A percentile compares a stretch with the other conserved stretches of the same genome.
Evolutionary conservation across 2,797 vertebrate species (phyloP).

Genomic region (Microctenopoma steveboyesi): DNA sequence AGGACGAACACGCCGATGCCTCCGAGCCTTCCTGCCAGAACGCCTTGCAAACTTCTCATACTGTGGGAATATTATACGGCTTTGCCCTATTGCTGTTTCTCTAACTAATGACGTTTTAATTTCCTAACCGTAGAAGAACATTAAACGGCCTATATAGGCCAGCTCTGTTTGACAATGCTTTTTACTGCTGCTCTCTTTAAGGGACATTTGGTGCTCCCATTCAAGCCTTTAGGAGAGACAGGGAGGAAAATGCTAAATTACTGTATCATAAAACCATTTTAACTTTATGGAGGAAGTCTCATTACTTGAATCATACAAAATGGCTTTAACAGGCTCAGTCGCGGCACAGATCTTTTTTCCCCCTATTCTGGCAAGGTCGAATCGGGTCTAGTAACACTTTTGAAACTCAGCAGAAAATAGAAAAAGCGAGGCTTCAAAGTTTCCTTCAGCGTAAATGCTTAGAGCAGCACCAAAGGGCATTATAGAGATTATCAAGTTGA

Average conservation of each 20-base stretch:
- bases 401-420: slow-evolving; percentile 72
- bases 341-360: slow-evolving; percentile 50
- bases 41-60: slow-evolving; percentile 38
- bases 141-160: slow-evolving; percentile 58
- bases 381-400: slow-evolving; percentile 68
- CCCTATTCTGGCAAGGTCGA: slow-evolving; percentile 69
- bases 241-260: slow-evolving; percentile 67
- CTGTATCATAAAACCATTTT: slow-evolving; percentile 74
- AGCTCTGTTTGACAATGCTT: slow-evolving; percentile 62
- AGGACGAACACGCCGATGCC: slow-evolving; percentile 59
- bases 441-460: slow-evolving; percentile 75
- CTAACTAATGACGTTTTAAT: slow-evolving; percentile 74
- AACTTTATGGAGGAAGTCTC: slow-evolving; percentile 73
- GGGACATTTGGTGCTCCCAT: slow-evolving; percentile 59
- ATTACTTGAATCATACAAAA: slow-evolving; percentile 79
- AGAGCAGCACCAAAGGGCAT: slow-evolving; percentile 77
- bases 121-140: slow-evolving; percentile 63
- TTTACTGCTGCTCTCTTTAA: slow-evolving; percentile 63
- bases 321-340: slow-evolving; percentile 67
- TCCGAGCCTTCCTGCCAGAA: slow-evolving; percentile 63
- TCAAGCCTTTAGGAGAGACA: slow-evolving; percentile 65
- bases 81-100: slow-evolving; percentile 60
- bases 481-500: slow-evolving; percentile 73
- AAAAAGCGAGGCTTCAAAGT: slow-evolving; percentile 70
- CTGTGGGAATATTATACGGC: slow-evolving; percentile 39